Evolutionary conservation across 37 sponge, comb jelly and placozoan species (phyloP).

Genomic region (Aplysina aerophoba): DNA sequence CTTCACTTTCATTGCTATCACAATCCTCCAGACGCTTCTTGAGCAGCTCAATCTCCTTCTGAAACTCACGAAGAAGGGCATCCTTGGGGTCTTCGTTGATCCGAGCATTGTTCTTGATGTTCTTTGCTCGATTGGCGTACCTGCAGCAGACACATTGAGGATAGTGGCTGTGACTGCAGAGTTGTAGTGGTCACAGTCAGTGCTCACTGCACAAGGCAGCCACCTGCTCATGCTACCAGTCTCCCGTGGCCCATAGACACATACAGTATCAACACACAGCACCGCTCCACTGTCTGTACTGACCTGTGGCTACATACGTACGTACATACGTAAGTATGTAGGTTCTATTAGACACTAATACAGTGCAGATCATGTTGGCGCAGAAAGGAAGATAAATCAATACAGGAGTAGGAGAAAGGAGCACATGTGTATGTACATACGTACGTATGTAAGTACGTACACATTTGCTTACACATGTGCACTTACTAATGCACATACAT

Average conservation of each 20-base stretch:
- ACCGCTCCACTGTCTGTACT: not conserved
- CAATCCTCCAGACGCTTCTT: conserved; percentile 80
- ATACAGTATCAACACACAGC: not conserved
- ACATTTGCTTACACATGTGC: not conserved
- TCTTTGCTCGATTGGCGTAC: conserved; percentile 96
- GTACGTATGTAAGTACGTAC: not conserved
- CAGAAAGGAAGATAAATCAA: too few species aligned
- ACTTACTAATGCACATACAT: conserved; percentile 3
- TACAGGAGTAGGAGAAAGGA: not conserved
- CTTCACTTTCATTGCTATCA: conserved; percentile 54
- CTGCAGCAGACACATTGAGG: conserved; percentile 17
- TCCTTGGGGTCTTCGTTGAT: conserved; percentile 99
- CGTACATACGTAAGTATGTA: too few species aligned
- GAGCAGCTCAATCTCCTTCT: conserved; percentile 93
- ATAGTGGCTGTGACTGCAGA: not conserved
- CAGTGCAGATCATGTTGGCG: too few species aligned
- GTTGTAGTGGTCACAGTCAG: not conserved
- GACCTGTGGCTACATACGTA: too few species aligned
- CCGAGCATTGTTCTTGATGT: conserved; percentile 92
- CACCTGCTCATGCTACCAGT: not conserved
- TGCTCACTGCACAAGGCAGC: not conserved
- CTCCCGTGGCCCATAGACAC: not conserved
- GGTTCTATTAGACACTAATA: too few species aligned
- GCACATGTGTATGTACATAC: not conserved
- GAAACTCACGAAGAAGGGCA: conserved; percentile 97